phyloP scores from a whole-genome alignment of 2,113 vertebrate species.

The Datnioides undecimradiatus region DNA sequence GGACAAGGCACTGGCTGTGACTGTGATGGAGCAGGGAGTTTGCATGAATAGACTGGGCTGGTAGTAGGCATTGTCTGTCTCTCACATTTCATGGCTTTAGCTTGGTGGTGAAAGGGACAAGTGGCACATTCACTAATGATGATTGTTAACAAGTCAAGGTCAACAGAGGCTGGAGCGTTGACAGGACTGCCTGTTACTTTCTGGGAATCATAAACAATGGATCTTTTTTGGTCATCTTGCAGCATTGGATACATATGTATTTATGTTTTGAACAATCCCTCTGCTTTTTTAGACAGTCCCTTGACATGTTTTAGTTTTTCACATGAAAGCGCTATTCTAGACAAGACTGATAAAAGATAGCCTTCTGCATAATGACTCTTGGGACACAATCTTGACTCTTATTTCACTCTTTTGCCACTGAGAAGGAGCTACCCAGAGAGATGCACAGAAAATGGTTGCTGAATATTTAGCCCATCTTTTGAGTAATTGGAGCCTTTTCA shows the following conservation, averaged over 20 bases:
- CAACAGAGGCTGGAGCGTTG: slow-evolving; percentile 35
- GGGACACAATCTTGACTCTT: slow-evolving; percentile 1
- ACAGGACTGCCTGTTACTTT: slow-evolving; percentile 1
- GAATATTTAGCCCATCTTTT: not conserved
- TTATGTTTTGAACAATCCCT: not conserved
- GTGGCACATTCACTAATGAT: slow-evolving; percentile 53
- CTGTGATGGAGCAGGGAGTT: slow-evolving; percentile 17
- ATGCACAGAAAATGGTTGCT: not conserved
- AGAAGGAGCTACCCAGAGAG: not conserved
- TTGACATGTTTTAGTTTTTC: not conserved
- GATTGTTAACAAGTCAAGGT: slow-evolving; percentile 53
- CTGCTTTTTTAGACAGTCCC: not conserved
- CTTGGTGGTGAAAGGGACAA: slow-evolving; percentile 47
- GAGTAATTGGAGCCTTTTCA: not conserved
- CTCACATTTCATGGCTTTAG: slow-evolving; percentile 19
- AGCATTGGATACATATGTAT: not conserved
- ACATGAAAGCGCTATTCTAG: not conserved
- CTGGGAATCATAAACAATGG: slow-evolving; percentile 25
- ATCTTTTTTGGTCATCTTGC: not conserved
- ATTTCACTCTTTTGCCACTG: not conserved
- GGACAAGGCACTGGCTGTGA: slow-evolving; percentile 25
- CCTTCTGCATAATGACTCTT: not conserved
- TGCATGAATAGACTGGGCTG: slow-evolving; percentile 31
- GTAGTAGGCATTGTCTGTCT: slow-evolving; percentile 26
- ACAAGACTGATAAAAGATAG: slow-evolving; percentile 10